Evolutionary conservation across 2,888 invertebrate genomes (phyloP).

Genomic region (Ophioninae sp.): DNA sequence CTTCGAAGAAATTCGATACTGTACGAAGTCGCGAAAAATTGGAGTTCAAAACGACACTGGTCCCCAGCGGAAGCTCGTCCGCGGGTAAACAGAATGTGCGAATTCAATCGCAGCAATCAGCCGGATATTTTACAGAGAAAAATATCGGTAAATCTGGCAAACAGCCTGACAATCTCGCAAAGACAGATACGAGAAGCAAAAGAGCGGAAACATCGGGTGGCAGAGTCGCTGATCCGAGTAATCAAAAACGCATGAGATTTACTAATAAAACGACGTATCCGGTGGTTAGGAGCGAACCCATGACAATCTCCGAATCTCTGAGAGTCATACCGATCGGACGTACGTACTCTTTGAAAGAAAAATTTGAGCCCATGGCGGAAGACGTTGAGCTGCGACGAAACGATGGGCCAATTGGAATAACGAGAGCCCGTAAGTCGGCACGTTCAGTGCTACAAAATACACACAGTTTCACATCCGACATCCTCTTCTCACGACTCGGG

Average conservation of each 20-base stretch:
- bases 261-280: conserved; percentile 50
- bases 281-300: conserved; percentile 6
- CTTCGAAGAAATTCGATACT: background rate
- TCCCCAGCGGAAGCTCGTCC: background rate
- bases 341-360: conserved; percentile 73
- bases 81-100: background rate
- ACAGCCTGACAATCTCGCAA: background rate
- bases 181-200: conserved; percentile 37
- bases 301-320: background rate
- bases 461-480: conserved; percentile 42
- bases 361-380: conserved; percentile 73
- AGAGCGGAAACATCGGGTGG: conserved; percentile 34
- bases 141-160: conserved; percentile 31
- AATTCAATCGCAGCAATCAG: conserved; percentile 7
- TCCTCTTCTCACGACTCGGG: conserved; percentile 19
- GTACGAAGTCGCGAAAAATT: background rate
- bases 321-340: conserved; percentile 55
- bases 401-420: conserved; percentile 62
- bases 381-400: conserved; percentile 70
- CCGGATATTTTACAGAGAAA: conserved; percentile 4
- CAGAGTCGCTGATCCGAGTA: conserved; percentile 18
- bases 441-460: conserved; percentile 30
- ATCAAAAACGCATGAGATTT: conserved; percentile 67
- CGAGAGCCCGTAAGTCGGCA: conserved; percentile 72
- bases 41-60: background rate